These are phyloP conservation scores for Gryon sp. DNA, from an alignment of 1,140 invertebrate genomes.

Conservation along the genomic window DNA sequence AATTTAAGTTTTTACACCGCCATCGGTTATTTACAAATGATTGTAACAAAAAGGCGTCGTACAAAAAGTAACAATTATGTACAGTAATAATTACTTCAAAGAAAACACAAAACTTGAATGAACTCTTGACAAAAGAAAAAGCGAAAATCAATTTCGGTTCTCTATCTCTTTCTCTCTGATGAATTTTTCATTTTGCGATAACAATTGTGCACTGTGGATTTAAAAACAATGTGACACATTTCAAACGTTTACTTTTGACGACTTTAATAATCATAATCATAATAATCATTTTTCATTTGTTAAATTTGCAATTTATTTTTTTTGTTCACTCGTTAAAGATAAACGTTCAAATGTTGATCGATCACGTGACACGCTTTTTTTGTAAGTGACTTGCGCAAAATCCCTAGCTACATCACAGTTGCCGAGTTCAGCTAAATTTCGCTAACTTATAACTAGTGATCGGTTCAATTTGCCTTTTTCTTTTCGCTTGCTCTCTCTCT, in stretches of 20 bases:
- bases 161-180: slow-evolving; percentile 31
- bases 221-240: too few species aligned
- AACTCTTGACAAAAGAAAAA: slow-evolving; percentile 14
- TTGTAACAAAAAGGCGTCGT: slow-evolving; percentile 49
- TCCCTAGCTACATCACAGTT: slow-evolving; percentile 77
- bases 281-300: too few species aligned
- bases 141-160: background rate
- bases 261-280: too few species aligned
- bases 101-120: background rate
- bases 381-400: slow-evolving; percentile 39
- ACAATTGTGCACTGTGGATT: slow-evolving; percentile 70
- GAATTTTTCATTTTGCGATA: slow-evolving; percentile 11
- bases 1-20: slow-evolving; percentile 9
- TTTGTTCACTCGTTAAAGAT: too few species aligned
- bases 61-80: slow-evolving; percentile 40
- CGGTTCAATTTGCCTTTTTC: too few species aligned
- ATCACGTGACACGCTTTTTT: background rate
- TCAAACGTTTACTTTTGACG: too few species aligned
- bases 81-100: slow-evolving; percentile 30
- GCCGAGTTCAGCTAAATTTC: slow-evolving; percentile 73
- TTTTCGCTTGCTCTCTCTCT: too few species aligned
- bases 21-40: slow-evolving; percentile 49
- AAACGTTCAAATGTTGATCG: background rate
- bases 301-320: too few species aligned
- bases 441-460: slow-evolving; percentile 71